These are phyloP conservation scores for Limonius californicus DNA, from an alignment of 1,140 invertebrate species.

Conservation along the genomic window DNA sequence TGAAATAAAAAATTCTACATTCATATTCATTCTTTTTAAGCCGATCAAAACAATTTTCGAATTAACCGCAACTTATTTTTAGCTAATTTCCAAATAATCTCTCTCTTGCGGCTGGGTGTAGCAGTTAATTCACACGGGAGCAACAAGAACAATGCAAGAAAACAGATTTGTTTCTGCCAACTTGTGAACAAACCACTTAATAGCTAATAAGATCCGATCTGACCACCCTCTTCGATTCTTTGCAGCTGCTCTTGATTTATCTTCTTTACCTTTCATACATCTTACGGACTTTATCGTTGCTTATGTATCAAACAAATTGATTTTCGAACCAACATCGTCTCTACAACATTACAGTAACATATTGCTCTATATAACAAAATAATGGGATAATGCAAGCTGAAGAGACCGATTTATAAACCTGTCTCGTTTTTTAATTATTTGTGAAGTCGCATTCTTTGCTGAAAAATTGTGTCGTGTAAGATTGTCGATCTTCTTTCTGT, in stretches of 20 bases:
- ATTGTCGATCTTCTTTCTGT: too few species aligned
- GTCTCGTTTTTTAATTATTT: not conserved
- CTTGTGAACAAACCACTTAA: constrained; percentile 5
- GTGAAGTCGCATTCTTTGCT: too few species aligned
- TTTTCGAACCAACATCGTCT: constrained; percentile 18
- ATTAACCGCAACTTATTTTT: too few species aligned
- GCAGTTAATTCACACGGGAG: too few species aligned
- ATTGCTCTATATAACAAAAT: not conserved
- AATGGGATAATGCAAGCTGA: not conserved
- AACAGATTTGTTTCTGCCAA: not conserved
- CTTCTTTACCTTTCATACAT: constrained; percentile 18
- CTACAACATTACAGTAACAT: constrained; percentile 17
- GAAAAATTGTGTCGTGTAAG: too few species aligned
- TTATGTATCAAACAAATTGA: constrained; percentile 28
- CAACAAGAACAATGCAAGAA: not conserved
- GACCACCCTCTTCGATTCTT: not conserved
- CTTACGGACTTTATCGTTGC: constrained; percentile 22
- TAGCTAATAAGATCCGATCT: constrained; percentile 8
- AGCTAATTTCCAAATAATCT: too few species aligned
- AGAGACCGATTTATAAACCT: not conserved
- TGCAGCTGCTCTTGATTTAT: constrained; percentile 24
- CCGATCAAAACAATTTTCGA: too few species aligned
- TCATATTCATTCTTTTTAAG: too few species aligned
- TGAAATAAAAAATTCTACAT: too few species aligned
- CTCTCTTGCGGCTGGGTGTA: too few species aligned